Base-by-base conservation (phyloP, 2,888 invertebrate species). In the Scaptomyza polygonia region DNA sequence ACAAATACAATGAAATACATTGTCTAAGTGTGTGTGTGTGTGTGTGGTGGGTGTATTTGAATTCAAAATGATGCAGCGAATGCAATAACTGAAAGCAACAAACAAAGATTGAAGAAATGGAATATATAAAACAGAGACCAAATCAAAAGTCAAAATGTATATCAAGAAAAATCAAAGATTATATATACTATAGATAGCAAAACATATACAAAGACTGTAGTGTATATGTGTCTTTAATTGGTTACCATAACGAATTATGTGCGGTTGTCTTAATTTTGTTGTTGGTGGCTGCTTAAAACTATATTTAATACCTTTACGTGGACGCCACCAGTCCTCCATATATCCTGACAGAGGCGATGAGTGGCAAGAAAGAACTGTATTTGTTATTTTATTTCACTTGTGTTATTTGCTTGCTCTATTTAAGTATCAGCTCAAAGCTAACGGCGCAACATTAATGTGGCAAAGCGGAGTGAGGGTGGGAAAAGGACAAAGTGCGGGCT, bases 291-390 rank as follows among this genome's bases (percentile, higher is more conserved):
- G 68, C 77, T 79, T 84, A 79, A 65, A 73, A 72, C 71, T 79
- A 83, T 71, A 58, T 67, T 78, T 94, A 94, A 94, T 95, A 97
- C 97, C 97, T 97, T 97, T 97, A 92, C 97, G 95, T 92, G 97
- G 97, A 94, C 97, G 96, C 97, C 97, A 97, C 97, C 97, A 97
- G 94, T 97, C 97, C 96, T 97, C 97, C 96, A 96, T 97, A 95
- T 97, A 97, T 95, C 97, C 97, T 97, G 96, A 96, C 96, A 96
- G 96, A 93, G 95, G 95, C 93, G 96, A 96, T 94, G 97, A 96
- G 95, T 94, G 94, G 94, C 94, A 94, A 94, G 94, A 94, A 92
- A 92, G 92, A 92, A 92, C 92, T 92, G 91, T 90, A 91, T 92
- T 92, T 91, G 92, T 92, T 92, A 92, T 92, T 92, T 92, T 89